Evolutionary conservation across 2,113 vertebrate genomes (phyloP), one percentile per base, ranked within the genome.

Genomic region (Salvelinus alpinus): DNA sequence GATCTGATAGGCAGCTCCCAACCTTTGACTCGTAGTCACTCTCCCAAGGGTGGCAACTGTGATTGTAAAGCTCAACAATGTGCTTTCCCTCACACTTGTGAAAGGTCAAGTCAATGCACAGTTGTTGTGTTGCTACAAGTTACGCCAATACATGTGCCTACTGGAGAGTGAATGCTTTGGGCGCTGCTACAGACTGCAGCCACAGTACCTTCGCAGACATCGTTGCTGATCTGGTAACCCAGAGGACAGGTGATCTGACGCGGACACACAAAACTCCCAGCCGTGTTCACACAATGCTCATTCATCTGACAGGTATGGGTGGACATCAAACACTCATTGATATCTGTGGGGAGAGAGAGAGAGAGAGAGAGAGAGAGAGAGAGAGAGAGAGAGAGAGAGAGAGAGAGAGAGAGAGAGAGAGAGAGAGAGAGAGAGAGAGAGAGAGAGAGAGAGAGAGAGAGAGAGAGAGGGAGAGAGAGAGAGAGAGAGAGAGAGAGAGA

Each of bases 271-370:
- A 94, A 97, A 27, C 95, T 96, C 60, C 96, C 97, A 7, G 90
- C 22, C 0, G 94, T 96, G 84, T 99, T 99, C 70, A 94, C 13
- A 2, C 97, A 99, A 85, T 89, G 93, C 86, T 98, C 95, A 0
- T 90, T 88, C 76, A 85, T 76, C 85, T 92, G 93, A 89, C 96
- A 99, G 6, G 87, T 94, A 73, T 90, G 95, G 0, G 79, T 44
- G 38, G 38, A 11, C 38, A 44, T 62, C n/a, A 16, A 86, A 44
- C 97, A 98, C 90, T 98, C 96, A 3, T 98, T 95, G 74, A 96
- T 80, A 84, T 98, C 96, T 98, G 85, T 62, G 29, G 57, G 80
- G 47, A 60, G 68, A 68, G 78, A 70, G 8, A 57, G 60, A 65
- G 80, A 51, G 59, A 60, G 38, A 76, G 27, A 31, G 25, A 59